Evolutionary conservation across 2,888 invertebrate genomes (phyloP), one percentile per base, ranked within the genome.

Genomic region (Linnaemya vulpina): DNA sequence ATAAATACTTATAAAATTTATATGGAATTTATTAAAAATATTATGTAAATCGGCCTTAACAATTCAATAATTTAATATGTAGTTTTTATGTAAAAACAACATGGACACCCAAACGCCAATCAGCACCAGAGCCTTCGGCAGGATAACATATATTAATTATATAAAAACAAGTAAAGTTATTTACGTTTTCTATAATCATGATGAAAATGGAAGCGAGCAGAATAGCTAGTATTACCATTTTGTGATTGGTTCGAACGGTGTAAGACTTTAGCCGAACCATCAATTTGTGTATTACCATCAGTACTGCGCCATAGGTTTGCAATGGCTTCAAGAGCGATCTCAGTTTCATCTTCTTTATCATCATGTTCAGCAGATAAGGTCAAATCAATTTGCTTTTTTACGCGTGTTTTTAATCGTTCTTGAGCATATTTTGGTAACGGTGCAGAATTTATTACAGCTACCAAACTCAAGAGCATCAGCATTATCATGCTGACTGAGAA

Each of bases 351-450:
- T 3, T 89, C 89, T 63, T 89, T 87, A 63, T 92, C 91, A 76
- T 92, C 91, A 82, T 92, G 92, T 25, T 92, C 92, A 1, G 92
- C 92, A 1, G 90, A 90, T 5, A 92, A 4, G 3, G 90, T 91
- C 55, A 92, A 86, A 88, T 92, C 92, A 62, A 92, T 90, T 85
- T 92, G 92, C 17, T 92, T 89, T 7, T 90, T 90, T 0, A 85
- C 79, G 15, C 90, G 86, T n/a, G 40, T 46, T n/a, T 58, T 40
- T 3, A 38, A 9, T n/a, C 80, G 25, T 17, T 58, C 38, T 49
- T n/a, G 17, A 30, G 8, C 2, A 70, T 38, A 22, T 3, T 40
- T 62, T 51, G 63, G 30, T 53, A 84, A 17, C 30, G 78, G 46
- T n/a, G 58, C 17, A 0, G 83, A 55, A 20, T 77, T 43, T 70